Percentiles rank a stretch among this genome's conserved stretches.
phyloP scores from a whole-genome alignment of 2,113 vertebrate genomes.

The Myrmecobius fasciatus region DNA sequence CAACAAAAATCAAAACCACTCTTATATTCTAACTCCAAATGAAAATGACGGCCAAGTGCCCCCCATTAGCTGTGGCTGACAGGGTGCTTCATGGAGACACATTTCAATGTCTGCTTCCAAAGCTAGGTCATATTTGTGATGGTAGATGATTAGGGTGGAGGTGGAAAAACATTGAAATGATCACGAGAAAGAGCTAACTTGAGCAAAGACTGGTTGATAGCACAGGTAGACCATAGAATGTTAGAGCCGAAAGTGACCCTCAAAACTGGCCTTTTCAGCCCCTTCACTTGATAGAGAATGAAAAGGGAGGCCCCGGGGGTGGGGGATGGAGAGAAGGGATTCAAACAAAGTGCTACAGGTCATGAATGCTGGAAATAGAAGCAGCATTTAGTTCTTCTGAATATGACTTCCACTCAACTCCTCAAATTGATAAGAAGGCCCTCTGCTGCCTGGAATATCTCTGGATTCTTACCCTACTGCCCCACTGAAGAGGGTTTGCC shows the following conservation, averaged over 20 bases:
- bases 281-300: not conserved
- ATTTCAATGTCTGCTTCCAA: constrained; percentile 23
- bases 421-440: not conserved
- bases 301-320: not conserved
- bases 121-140: constrained; percentile 22
- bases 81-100: not conserved
- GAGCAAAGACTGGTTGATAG: not conserved
- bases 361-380: not conserved
- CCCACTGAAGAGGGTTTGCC: not conserved
- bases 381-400: not conserved
- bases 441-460: not conserved
- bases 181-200: constrained; percentile 25
- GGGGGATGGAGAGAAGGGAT: not conserved
- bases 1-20: not conserved
- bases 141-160: constrained; percentile 1
- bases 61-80: constrained; percentile 34
- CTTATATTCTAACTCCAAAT: constrained; percentile 37
- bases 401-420: not conserved
- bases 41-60: constrained; percentile 39
- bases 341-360: not conserved
- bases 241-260: not conserved
- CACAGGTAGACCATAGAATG: not conserved
- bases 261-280: not conserved
- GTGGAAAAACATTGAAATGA: constrained; percentile 29
- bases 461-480: not conserved